Percentiles rank a stretch among this genome's conserved stretches.
Conservation (phyloP, 30 jellyfish, hydroid and myxozoan species). For the Turritopsis dohrnii region DNA sequence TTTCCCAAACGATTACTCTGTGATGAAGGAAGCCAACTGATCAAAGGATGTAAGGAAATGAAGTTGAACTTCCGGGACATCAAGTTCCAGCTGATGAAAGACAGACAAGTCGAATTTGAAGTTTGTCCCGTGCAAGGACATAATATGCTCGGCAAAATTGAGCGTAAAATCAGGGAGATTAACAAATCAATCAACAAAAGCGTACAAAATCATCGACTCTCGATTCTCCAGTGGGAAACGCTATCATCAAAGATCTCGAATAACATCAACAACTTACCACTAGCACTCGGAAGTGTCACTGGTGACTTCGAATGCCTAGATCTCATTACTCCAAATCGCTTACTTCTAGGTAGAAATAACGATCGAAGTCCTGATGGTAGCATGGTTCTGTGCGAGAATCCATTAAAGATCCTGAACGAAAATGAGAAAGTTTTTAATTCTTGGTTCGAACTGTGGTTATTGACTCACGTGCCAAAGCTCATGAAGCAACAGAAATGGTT, state of each 20-base stretch:
- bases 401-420: background rate
- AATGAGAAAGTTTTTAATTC: background rate
- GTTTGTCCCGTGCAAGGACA: constrained; percentile 22
- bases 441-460: background rate
- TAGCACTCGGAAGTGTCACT: background rate
- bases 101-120: constrained; percentile 21
- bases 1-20: constrained; percentile 22
- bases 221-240: constrained; percentile 24
- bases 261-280: background rate
- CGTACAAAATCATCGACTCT: background rate
- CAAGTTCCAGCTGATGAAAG: background rate
- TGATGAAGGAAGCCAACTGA: constrained; percentile 17
- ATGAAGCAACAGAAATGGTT: background rate
- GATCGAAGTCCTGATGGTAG: background rate
- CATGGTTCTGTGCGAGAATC: background rate
- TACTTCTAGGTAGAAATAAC: background rate
- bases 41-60: constrained; percentile 5
- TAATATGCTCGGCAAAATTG: background rate
- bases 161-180: constrained; percentile 17
- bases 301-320: background rate
- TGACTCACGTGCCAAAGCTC: background rate
- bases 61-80: constrained; percentile 9
- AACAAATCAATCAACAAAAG: constrained; percentile 17
- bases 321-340: background rate
- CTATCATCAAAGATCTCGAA: background rate